Evolutionary conservation across 2,113 vertebrate species (phyloP), one percentile per base, ranked within the genome.

Genomic region (Paradoxurus hermaphroditus): DNA sequence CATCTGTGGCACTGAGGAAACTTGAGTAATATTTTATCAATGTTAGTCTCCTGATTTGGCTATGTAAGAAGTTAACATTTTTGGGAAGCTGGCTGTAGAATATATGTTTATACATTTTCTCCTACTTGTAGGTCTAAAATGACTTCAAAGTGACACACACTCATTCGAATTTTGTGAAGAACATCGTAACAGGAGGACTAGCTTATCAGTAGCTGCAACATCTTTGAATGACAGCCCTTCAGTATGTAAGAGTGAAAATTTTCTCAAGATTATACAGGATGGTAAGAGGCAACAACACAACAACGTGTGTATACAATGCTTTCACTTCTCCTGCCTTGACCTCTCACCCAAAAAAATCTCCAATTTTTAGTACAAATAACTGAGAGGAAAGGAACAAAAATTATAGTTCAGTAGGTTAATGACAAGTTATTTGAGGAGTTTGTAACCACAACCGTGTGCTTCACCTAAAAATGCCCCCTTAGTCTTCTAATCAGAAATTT

Each of bases 401-500:
- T 86, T 82, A 77, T 10, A 87, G 53, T 56, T 97, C 53, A 77
- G 34, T 67, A 86, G 31, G 31, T 79, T 85, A n/a, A 39, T 1
- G 13, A 72, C 29, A 59, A 94, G 34, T 77, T 68, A 70, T 41
- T 39, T 78, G 27, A 95, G 27, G 67, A 75, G 51, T 90, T 3
- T 81, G 44, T 41, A 95, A 92, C 19, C 39, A 77, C 41, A 85
- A 51, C 31, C 4, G 0, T 56, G 27, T 84, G 78, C 63, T 84
- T 95, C 70, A 95, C 44, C 34, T 95, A 92, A 86, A 86, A 95
- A 93, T 46, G 51, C 4, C 41, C 41, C 25, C 36, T 53, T 73
- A 25, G 19, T 94, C 31, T 91, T 82, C 83, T 73, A 23, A 93
- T 79, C 53, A 97, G 85, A 96, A 96, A 91, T 68, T 72, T 73